These are phyloP conservation scores for Gallirallus australis DNA, from an alignment of 2,797 vertebrate species.

Conservation along the genomic window DNA sequence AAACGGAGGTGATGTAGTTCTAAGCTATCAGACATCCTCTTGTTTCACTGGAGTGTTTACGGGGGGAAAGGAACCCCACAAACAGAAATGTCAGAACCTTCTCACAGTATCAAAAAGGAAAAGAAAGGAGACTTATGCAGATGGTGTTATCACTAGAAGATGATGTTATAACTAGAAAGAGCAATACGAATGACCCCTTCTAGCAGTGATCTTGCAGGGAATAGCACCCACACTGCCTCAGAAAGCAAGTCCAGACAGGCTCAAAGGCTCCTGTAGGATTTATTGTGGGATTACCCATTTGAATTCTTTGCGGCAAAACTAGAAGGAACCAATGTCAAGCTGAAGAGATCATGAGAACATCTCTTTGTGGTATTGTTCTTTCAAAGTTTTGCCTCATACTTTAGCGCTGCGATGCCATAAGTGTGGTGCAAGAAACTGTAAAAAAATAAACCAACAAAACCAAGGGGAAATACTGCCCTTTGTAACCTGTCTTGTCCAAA, in stretches of 20 bases:
- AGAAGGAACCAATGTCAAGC: neutral
- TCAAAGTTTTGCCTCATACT: neutral
- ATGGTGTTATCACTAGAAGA: neutral
- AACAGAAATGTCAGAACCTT: neutral
- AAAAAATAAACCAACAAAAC: neutral
- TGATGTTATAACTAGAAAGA: neutral
- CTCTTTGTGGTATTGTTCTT: neutral
- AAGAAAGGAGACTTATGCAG: neutral
- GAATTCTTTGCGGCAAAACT: neutral
- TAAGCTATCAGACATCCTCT: neutral
- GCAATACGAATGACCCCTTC: neutral
- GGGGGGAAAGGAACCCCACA: rapidly evolving
- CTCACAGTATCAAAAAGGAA: neutral
- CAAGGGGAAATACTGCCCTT: neutral
- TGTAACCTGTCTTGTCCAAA: neutral
- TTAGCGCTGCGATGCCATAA: neutral
- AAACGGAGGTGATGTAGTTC: neutral
- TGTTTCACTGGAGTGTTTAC: neutral
- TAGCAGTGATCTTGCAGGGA: neutral
- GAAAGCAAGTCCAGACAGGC: neutral
- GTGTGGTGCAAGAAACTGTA: neutral
- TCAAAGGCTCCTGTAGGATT: neutral
- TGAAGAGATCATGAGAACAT: neutral
- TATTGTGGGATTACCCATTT: neutral
- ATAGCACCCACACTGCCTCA: neutral